These are phyloP conservation scores for Micoletzkya japonica DNA, from an alignment of 2,888 invertebrate genomes.

Conservation along the genomic window DNA sequence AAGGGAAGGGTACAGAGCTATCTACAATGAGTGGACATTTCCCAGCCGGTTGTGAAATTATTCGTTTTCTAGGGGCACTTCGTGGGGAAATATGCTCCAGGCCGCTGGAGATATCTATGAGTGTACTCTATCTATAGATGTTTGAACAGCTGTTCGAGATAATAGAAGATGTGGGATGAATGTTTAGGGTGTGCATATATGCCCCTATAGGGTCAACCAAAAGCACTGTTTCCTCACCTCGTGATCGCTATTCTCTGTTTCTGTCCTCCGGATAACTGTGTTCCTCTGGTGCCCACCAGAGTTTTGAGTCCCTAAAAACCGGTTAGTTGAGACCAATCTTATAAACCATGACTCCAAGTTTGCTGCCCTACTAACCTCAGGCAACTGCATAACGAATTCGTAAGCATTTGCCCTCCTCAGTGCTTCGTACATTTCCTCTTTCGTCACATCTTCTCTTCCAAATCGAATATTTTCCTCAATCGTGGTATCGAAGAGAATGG, in stretches of 20 bases:
- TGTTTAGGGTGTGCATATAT: too few relatives aligned
- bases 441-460: slow-evolving; percentile 32
- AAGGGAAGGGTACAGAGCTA: not conserved
- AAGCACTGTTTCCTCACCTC: too few relatives aligned
- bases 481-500: slow-evolving; percentile 28
- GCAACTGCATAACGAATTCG: slow-evolving; percentile 64
- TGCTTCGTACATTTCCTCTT: slow-evolving; percentile 39
- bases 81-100: too few relatives aligned
- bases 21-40: not conserved
- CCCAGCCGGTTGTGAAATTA: too few relatives aligned
- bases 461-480: slow-evolving; percentile 27
- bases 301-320: slow-evolving; percentile 36
- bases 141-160: too few relatives aligned
- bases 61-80: too few relatives aligned
- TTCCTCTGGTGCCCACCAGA: slow-evolving; percentile 41
- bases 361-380: slow-evolving; percentile 38
- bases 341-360: not conserved
- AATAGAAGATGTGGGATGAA: too few relatives aligned
- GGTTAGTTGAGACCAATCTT: not conserved
- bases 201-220: too few relatives aligned
- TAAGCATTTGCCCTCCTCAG: slow-evolving; percentile 65
- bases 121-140: too few relatives aligned
- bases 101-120: too few relatives aligned
- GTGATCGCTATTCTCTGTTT: slow-evolving; percentile 42
- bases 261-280: slow-evolving; percentile 40